Percentiles rank a stretch among this genome's conserved stretches.
These are phyloP conservation scores for Drosophila hydei DNA, from an alignment of 1,140 invertebrate species.

Conservation along the genomic window DNA sequence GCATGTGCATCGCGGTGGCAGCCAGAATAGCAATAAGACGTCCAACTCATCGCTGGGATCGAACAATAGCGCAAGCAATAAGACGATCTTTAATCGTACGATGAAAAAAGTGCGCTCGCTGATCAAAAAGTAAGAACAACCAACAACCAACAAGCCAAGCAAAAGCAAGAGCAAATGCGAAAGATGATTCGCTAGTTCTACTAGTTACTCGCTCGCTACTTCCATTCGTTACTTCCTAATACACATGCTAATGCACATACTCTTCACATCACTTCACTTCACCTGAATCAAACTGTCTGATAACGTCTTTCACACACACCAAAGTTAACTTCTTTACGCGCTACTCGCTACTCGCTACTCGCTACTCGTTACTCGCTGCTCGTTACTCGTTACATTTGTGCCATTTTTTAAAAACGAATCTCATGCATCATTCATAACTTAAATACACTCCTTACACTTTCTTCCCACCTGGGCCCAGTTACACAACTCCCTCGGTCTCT, in stretches of 20 bases:
- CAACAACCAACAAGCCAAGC: too few species aligned
- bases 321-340: conserved; percentile 39
- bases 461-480: background rate
- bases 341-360: conserved; percentile 35
- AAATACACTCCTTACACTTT: too few species aligned
- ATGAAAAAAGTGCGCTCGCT: conserved; percentile 89
- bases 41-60: conserved; percentile 72
- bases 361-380: conserved; percentile 40
- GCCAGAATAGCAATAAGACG: conserved; percentile 70
- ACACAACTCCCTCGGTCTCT: conserved; percentile 12
- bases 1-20: conserved; percentile 78
- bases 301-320: conserved; percentile 32
- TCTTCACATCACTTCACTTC: background rate
- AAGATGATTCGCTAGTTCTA: conserved; percentile 41
- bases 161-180: conserved; percentile 35
- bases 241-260: conserved; percentile 7
- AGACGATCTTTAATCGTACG: conserved; percentile 89
- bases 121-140: conserved; percentile 86
- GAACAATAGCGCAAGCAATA: conserved; percentile 75
- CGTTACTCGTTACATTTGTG: conserved; percentile 58
- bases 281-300: conserved; percentile 6
- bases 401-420: conserved; percentile 57
- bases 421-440: conserved; percentile 37
- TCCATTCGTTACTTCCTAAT: conserved; percentile 28
- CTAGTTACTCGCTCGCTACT: conserved; percentile 57